Conservation (phyloP, 2,888 invertebrate species). For the Boloria euphrosyne region DNA sequence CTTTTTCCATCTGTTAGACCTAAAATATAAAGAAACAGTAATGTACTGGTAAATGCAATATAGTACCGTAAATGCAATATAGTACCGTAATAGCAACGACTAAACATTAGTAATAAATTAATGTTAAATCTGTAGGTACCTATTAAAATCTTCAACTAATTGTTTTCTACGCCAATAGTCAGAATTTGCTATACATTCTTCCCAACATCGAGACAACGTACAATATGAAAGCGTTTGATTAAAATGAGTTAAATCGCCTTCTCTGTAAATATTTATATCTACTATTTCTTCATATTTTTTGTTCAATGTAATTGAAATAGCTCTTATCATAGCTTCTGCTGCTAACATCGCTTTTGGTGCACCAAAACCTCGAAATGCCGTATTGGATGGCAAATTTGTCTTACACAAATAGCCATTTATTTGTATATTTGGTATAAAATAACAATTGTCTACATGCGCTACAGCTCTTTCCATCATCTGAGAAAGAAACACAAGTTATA, state of each 20-base stretch:
- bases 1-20: constrained; percentile 88
- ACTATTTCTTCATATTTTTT: constrained; percentile 85
- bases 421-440: constrained; percentile 87
- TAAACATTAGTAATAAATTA: not conserved
- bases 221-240: constrained; percentile 88
- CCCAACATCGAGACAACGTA: constrained; percentile 88
- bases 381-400: constrained; percentile 95
- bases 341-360: constrained; percentile 95
- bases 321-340: constrained; percentile 89
- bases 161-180: constrained; percentile 83
- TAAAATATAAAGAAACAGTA: constrained; percentile 53
- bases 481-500: constrained; percentile 42
- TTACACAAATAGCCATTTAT: constrained; percentile 89
- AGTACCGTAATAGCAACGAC: too few species aligned
- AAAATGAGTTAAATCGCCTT: constrained; percentile 90
- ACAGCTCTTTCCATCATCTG: constrained; percentile 91
- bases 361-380: constrained; percentile 96
- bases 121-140: constrained; percentile 66
- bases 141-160: constrained; percentile 86
- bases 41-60: too few species aligned
- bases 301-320: constrained; percentile 86
- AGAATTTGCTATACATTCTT: constrained; percentile 86
- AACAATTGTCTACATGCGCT: constrained; percentile 91
- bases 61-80: too few species aligned
- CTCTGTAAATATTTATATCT: constrained; percentile 88